phyloP scores from a whole-genome alignment of 2,113 vertebrate genomes.

The Genyomyrus donnyi region DNA sequence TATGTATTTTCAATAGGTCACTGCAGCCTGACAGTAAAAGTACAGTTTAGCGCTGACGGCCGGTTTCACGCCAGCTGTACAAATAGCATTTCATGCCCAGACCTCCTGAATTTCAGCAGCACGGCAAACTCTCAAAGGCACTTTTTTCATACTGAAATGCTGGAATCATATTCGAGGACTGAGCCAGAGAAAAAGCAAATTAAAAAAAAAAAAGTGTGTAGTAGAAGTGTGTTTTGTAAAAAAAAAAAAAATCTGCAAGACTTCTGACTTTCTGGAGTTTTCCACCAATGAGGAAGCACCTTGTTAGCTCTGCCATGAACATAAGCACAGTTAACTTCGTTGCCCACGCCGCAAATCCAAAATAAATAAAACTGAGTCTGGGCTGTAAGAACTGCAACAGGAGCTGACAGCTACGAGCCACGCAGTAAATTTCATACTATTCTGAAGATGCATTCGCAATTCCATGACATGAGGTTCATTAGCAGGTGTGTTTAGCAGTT shows the following conservation, averaged over 20 bases:
- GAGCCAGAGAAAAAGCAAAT: neutral
- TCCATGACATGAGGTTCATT: neutral
- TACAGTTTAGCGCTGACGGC: neutral
- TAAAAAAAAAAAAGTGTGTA: too few relatives aligned
- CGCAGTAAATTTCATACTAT: neutral
- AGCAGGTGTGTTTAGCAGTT: neutral
- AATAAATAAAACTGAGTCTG: neutral
- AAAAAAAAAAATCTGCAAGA: neutral
- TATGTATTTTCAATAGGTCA: neutral
- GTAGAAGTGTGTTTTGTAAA: neutral
- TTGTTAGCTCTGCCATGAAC: neutral
- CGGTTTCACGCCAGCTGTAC: neutral
- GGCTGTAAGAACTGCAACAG: neutral
- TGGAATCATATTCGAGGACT: neutral
- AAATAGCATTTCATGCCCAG: neutral
- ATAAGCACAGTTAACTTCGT: neutral
- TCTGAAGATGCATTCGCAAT: neutral
- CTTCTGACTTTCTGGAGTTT: neutral
- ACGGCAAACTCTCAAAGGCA: neutral
- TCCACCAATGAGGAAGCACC: neutral
- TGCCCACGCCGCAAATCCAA: neutral
- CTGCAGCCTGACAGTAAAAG: neutral
- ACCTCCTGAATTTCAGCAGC: neutral
- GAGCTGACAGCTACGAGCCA: neutral
- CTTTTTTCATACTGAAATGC: neutral